Percentiles rank a stretch among this genome's conserved stretches.
Conservation (phyloP, 2,113 vertebrate genomes). For the Centropristis striata region DNA sequence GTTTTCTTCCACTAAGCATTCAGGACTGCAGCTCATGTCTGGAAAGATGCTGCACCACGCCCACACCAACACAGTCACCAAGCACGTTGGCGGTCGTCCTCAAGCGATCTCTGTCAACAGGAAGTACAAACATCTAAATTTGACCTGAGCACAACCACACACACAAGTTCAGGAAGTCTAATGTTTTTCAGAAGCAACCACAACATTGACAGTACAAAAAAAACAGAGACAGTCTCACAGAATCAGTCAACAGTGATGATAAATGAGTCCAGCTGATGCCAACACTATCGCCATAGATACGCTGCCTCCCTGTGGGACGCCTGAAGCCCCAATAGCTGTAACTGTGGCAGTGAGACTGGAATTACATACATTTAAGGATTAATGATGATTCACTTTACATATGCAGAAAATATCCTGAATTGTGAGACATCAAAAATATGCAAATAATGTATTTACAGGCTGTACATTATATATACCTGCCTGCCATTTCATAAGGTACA, state of each 20-base stretch:
- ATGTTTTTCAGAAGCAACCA: slow-evolving; percentile 1
- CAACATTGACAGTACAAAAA: no score
- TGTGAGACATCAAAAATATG: not conserved
- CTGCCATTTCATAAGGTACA: no score
- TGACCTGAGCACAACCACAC: not conserved
- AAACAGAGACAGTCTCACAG: slow-evolving; percentile 27
- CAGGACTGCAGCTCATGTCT: not conserved
- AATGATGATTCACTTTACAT: not conserved
- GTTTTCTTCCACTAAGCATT: not conserved
- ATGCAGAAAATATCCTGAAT: not conserved
- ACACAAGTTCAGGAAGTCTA: not conserved
- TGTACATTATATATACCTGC: not conserved
- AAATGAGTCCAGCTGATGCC: slow-evolving; percentile 34
- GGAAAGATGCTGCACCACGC: slow-evolving; percentile 38
- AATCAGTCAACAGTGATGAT: slow-evolving; percentile 36
- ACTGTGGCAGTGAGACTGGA: slow-evolving; percentile 32
- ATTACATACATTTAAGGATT: not conserved
- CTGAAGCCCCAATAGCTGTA: slow-evolving; percentile 20
- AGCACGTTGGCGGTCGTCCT: slow-evolving; percentile 32
- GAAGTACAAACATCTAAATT: not conserved
- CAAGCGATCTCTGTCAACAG: slow-evolving; percentile 38
- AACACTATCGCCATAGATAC: slow-evolving; percentile 33
- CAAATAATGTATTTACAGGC: not conserved
- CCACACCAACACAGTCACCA: slow-evolving; percentile 22
- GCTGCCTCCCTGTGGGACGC: slow-evolving; percentile 35